Base-by-base conservation (phyloP, 2,797 vertebrate species). In the Pachyuromys duprasi region DNA sequence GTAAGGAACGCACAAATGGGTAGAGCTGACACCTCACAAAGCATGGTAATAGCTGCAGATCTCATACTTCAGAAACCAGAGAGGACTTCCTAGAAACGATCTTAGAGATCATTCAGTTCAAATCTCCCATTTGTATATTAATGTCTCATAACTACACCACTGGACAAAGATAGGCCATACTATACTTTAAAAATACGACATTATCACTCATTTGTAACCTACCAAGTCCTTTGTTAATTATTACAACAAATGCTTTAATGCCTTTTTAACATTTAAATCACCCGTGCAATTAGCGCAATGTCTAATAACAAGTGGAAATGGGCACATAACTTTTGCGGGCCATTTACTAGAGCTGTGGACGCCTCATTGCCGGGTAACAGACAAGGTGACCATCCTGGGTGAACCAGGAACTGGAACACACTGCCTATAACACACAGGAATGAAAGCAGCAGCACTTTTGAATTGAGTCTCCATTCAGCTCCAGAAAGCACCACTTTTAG, bases 221-320 rank as follows among this genome's bases (percentile, higher is more conserved):
- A 91, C 90, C 93, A 74, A 86, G 91, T 81, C 93, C 94, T 97
- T 92, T 74, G 90, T 95, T 97, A 96, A 97, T 97, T 92, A 97
- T 91, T 97, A 98, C 97, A 95, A 97, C 97, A 97, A 97, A 95
- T 72, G 95, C 94, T 97, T 98, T 97, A 96, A 96, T 96, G 94
- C 89, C 95, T 97, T 97, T 96, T 96, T 92, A 97, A 97, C 96
- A 97, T 95, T 97, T 97, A 97, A 98, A 97, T 98, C 97, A 97
- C 90, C 94, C 75, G 2, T 91, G 96, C 96, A 97, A 97, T 98
- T 97, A 98, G 95, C 94, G 92, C 92, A 96, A 62, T 91, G 93
- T 96, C 94, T 92, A 87, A 95, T 96, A 96, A 95, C 91, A 96
- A 96, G 90, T 81, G 86, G 90, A 97, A 97, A 96, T 60, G 78